Evolutionary conservation across 53 echinoderm and acorn worm species (phyloP).

Genomic region (Paracentrotus lividus): DNA sequence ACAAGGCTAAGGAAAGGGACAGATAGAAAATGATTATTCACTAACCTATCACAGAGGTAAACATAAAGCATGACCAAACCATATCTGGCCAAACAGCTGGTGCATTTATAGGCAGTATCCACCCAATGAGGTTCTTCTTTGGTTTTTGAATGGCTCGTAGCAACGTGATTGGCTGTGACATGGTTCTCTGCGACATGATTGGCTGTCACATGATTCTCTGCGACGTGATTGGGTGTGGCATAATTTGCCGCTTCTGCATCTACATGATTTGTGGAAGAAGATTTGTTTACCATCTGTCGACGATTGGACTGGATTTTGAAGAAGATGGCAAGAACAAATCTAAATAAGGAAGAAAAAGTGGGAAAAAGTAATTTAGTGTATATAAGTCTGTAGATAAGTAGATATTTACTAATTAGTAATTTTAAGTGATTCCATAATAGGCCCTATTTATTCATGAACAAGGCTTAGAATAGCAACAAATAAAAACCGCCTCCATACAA

Average conservation of each 20-base stretch:
- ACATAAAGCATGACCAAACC: conserved; percentile 90
- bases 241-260: conserved; percentile 59
- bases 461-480: too few species aligned
- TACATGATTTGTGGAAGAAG: neutral
- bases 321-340: conserved; percentile 60
- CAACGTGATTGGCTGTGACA: neutral
- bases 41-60: conserved; percentile 92
- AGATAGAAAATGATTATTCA: neutral
- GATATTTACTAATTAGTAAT: too few species aligned
- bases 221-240: neutral
- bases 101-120: conserved; percentile 73
- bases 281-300: neutral
- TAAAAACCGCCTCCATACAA: too few species aligned
- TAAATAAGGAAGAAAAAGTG: neutral
- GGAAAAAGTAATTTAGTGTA: neutral
- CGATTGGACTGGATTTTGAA: conserved; percentile 62
- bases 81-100: conserved; percentile 84
- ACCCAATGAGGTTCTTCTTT: conserved; percentile 57
- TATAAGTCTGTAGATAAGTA: too few species aligned
- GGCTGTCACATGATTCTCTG: neutral
- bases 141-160: neutral
- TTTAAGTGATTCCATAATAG: too few species aligned
- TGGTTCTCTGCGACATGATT: neutral
- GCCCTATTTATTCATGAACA: too few species aligned
- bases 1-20: too few species aligned